Percentiles rank a stretch among this genome's conserved stretches.
These are phyloP conservation scores for Polyommatus icarus DNA, from an alignment of 2,888 invertebrate species.

Conservation along the genomic window DNA sequence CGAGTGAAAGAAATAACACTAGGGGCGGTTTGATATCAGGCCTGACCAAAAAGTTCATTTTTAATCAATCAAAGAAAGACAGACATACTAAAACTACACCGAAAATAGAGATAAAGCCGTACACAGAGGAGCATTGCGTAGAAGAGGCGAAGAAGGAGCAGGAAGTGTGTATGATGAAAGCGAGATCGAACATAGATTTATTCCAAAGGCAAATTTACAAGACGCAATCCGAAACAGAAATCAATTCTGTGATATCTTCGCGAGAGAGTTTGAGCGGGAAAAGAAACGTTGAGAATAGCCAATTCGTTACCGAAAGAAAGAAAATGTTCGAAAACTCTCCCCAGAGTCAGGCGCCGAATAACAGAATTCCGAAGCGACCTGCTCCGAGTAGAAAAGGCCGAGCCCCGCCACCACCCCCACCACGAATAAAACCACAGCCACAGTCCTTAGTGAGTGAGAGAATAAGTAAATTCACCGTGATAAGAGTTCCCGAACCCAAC, in stretches of 20 bases:
- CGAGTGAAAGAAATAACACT: constrained; percentile 41
- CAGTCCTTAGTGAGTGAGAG: constrained; percentile 70
- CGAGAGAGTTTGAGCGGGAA: constrained; percentile 40
- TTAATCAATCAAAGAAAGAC: constrained; percentile 65
- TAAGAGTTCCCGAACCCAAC: constrained; percentile 52
- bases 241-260: constrained; percentile 63
- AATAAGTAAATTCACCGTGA: constrained; percentile 67
- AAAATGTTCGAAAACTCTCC: constrained; percentile 60
- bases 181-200: constrained; percentile 73
- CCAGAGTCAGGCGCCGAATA: constrained; percentile 45
- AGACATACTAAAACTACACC: constrained; percentile 54
- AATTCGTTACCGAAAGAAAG: constrained; percentile 60
- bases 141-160: constrained; percentile 65
- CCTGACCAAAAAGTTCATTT: constrained; percentile 63
- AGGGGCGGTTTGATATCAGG: constrained; percentile 65
- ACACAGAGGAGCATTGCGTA: constrained; percentile 61
- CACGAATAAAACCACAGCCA: constrained; percentile 51
- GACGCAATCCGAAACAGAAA: constrained; percentile 66
- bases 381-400: constrained; percentile 44
- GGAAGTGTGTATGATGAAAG: constrained; percentile 68
- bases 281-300: constrained; percentile 40
- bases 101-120: constrained; percentile 70
- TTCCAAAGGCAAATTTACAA: constrained; percentile 73
- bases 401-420: constrained; percentile 49
- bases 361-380: constrained; percentile 53